These are phyloP conservation scores for Drosophila neotestacea DNA, from an alignment of 2,888 invertebrate genomes.

Conservation along the genomic window DNA sequence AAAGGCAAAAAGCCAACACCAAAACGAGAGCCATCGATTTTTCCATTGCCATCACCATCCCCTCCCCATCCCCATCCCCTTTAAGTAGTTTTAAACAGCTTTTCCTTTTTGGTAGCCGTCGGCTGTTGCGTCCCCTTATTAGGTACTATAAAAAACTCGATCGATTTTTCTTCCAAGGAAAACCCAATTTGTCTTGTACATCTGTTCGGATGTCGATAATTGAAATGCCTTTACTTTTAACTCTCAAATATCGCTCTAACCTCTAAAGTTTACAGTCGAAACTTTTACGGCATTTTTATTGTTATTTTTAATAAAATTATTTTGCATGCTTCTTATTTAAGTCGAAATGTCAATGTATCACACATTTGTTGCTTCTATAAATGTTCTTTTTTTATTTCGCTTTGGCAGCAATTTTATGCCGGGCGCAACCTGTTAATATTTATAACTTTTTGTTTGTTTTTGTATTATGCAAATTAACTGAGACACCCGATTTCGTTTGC, in stretches of 20 bases:
- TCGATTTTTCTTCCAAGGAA: constrained; percentile 44
- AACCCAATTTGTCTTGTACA: constrained; percentile 45
- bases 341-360: constrained; percentile 68
- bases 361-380: constrained; percentile 13
- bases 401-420: constrained; percentile 25
- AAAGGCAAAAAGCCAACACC: constrained; percentile 35
- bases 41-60: constrained; percentile 43
- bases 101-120: constrained; percentile 44
- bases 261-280: neutral
- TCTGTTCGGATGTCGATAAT: constrained; percentile 15
- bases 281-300: constrained; percentile 8
- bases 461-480: constrained; percentile 42
- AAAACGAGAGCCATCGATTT: constrained; percentile 59
- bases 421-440: constrained; percentile 38
- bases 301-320: neutral
- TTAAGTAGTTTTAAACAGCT: constrained; percentile 34
- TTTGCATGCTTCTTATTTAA: constrained; percentile 5
- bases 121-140: constrained; percentile 39
- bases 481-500: constrained; percentile 58
- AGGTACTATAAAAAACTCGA: constrained; percentile 7
- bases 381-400: constrained; percentile 10
- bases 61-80: constrained; percentile 49
- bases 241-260: neutral
- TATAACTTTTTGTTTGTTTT: constrained; percentile 33
- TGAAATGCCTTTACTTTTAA: constrained; percentile 24